Evolutionary conservation across 2,888 invertebrate genomes (phyloP).

Genomic region (Cepaea hortensis): DNA sequence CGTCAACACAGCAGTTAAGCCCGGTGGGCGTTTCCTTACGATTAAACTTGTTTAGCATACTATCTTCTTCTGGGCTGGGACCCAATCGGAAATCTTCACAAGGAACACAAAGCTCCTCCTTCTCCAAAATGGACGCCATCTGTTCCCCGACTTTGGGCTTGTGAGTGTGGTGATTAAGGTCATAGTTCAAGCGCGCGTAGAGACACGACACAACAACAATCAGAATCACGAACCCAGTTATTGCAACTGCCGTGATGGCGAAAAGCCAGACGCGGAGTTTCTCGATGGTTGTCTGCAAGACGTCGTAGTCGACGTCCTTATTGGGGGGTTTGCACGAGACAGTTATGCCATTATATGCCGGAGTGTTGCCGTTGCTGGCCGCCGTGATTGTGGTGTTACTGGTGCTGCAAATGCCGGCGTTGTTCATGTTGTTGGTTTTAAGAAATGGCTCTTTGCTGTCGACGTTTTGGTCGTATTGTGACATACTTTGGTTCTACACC

Average conservation of each 20-base stretch:
- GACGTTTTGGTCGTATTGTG: slow-evolving; percentile 36
- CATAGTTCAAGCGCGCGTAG: slow-evolving; percentile 66
- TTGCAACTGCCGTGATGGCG: slow-evolving; percentile 60
- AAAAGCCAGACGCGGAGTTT: slow-evolving; percentile 56
- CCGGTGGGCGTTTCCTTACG: slow-evolving; percentile 58
- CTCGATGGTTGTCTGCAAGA: slow-evolving; percentile 47
- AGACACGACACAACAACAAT: slow-evolving; percentile 64
- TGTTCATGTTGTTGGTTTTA: background rate
- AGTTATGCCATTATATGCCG: background rate
- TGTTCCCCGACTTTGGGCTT: slow-evolving; percentile 69
- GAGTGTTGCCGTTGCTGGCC: slow-evolving; percentile 29
- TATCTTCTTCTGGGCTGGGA: slow-evolving; percentile 66
- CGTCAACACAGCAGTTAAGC: slow-evolving; percentile 67
- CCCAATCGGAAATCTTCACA: slow-evolving; percentile 65
- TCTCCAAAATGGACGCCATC: slow-evolving; percentile 65
- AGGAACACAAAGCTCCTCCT: slow-evolving; percentile 66
- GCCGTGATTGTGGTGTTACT: background rate
- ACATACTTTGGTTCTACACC: background rate
- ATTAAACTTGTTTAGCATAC: slow-evolving; percentile 63
- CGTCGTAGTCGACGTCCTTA: background rate
- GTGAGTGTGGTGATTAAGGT: slow-evolving; percentile 67
- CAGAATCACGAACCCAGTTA: slow-evolving; percentile 62
- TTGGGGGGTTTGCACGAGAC: background rate
- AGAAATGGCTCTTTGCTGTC: slow-evolving; percentile 41
- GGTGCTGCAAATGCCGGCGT: background rate